Base-by-base conservation (phyloP, 1,140 invertebrate species). In the Apis laboriosa region DNA sequence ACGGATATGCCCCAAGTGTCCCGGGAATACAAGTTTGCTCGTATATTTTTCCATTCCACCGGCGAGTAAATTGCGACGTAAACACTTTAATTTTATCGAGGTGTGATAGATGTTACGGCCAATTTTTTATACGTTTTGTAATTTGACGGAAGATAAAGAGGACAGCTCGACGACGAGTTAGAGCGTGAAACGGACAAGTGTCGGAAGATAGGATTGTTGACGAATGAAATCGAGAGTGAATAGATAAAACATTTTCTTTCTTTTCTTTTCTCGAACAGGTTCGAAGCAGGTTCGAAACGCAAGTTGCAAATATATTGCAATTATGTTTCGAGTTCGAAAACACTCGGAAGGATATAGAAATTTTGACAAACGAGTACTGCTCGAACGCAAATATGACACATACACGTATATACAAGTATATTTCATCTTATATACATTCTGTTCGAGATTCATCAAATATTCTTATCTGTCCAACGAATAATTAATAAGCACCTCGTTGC, bases 41-140 rank as follows among this genome's bases (percentile, higher is more conserved):
- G 19, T 53, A 71, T 28, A 55, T 24, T 28, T 71, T 55, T 55
- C 13, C n/a, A n/a, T 71, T 71, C 51, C 19, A 17, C 68, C 15
- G n/a, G 21, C 15, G n/a, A 24, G 24, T 71, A 71, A 71, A 71
- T 71, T 71, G 51, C 51, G 28, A 28, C 49, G n/a, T 55, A 53
- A 71, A 53, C 64, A 12, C n/a, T 63, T 63, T 24, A 66, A 66
- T 66, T 66, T 66, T 66, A 66, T 66, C 64, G 64, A 9, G 64
- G 28, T 9, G 64, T 19, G 21, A 66, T 19, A 43, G 28, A 66
- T 64, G 61, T 64, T 64, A 64, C 15, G 61, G n/a, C 28, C 8
- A 17, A 8, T 17, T 28, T 11, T 28, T 66, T 66, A 17, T 66
- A 17, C 15, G 64, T 66, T 34, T 43, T 43, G 15, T 66, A 66